Percentiles rank a stretch among this genome's conserved stretches.
Evolutionary conservation across 2,888 invertebrate genomes (phyloP).

Genomic region (Callyntrura sp.): DNA sequence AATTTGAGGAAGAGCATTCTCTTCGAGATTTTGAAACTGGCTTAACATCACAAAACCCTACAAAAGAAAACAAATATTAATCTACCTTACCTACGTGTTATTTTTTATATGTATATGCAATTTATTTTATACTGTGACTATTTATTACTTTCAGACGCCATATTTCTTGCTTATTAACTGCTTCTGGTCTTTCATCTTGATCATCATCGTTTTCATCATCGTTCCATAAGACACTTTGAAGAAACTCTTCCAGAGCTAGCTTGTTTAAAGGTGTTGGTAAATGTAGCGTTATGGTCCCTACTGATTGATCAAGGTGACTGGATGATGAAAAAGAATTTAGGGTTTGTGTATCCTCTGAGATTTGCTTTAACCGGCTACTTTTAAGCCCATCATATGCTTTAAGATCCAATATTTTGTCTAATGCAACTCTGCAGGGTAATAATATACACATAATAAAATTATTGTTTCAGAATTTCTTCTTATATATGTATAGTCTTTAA

Average conservation of each 20-base stretch:
- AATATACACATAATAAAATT: too few relatives aligned
- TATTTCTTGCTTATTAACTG: neutral
- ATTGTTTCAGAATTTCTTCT: too few relatives aligned
- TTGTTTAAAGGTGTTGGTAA: conserved; percentile 79
- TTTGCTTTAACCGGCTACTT: conserved; percentile 64
- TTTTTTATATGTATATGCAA: too few relatives aligned
- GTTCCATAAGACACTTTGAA: conserved; percentile 82
- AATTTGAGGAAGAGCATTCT: neutral
- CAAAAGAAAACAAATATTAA: conserved; percentile 21
- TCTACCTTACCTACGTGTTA: too few relatives aligned
- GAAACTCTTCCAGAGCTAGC: conserved; percentile 76
- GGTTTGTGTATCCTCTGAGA: conserved; percentile 61
- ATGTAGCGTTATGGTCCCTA: conserved; percentile 80
- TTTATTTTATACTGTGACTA: too few relatives aligned
- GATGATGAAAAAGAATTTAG: conserved; percentile 68
- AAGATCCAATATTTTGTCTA: conserved; percentile 85
- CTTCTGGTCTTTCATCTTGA: neutral
- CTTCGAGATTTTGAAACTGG: neutral
- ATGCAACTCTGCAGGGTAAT: conserved; percentile 84
- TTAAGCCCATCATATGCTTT: conserved; percentile 85
- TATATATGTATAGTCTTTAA: too few relatives aligned
- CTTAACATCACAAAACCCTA: conserved; percentile 74
- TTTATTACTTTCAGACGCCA: neutral
- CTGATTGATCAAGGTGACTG: conserved; percentile 81
- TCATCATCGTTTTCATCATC: conserved; percentile 55